Percentiles rank a stretch among this genome's conserved stretches.
Evolutionary conservation across 2,113 vertebrate genomes (phyloP).

Genomic region (Pica pica): DNA sequence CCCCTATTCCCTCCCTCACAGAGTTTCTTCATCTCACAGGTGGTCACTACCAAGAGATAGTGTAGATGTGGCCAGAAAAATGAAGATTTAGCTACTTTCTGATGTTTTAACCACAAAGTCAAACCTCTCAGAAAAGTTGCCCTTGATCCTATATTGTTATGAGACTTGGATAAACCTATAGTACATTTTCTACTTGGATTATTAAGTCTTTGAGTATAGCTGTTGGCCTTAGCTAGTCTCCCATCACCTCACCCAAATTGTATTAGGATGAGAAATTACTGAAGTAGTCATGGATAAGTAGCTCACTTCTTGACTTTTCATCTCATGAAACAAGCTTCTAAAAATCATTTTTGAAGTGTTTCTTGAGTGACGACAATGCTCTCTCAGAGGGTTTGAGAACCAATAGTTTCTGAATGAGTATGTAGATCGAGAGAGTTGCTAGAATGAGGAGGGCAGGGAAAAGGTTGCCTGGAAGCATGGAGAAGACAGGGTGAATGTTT

Average conservation of each 20-base stretch:
- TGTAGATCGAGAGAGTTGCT: neutral
- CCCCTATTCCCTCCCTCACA: rapidly evolving
- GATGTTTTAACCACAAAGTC: neutral
- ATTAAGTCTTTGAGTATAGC: neutral
- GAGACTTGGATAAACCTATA: neutral
- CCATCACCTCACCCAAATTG: neutral
- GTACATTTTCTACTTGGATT: neutral
- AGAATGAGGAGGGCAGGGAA: neutral
- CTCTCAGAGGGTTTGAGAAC: neutral
- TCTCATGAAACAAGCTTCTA: neutral
- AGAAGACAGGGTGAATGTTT: neutral
- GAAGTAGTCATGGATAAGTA: neutral
- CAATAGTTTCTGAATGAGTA: neutral
- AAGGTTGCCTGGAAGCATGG: neutral
- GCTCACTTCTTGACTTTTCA: neutral
- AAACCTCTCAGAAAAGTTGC: neutral
- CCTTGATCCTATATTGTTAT: neutral
- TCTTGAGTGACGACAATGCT: neutral
- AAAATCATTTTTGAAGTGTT: neutral
- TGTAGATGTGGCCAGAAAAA: neutral
- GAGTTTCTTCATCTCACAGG: neutral
- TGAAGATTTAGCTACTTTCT: neutral
- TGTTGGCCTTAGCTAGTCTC: neutral
- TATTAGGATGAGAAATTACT: neutral
- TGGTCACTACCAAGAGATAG: neutral